These are phyloP conservation scores for Leptopilina syphax DNA, from an alignment of 2,888 invertebrate species.

Conservation along the genomic window DNA sequence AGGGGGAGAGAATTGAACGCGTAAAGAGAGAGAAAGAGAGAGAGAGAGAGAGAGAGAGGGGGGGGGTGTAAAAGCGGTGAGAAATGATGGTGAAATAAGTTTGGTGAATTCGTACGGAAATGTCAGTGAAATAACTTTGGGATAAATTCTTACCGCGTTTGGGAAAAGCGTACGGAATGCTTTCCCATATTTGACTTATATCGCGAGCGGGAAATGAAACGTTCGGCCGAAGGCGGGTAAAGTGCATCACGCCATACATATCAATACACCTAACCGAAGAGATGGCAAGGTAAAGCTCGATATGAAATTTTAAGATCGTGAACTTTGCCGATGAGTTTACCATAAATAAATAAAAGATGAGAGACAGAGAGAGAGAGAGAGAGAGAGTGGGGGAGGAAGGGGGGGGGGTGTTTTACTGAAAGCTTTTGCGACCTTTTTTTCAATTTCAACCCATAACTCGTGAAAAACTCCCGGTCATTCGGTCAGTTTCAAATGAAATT, in stretches of 20 bases:
- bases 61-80: slow-evolving; percentile 2
- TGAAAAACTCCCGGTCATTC: slow-evolving; percentile 51
- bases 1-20: too few relatives aligned
- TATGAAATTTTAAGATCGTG: slow-evolving; percentile 70
- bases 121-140: slow-evolving; percentile 53
- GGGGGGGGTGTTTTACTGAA: slow-evolving; percentile 38
- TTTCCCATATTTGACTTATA: slow-evolving; percentile 55
- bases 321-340: slow-evolving; percentile 65
- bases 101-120: slow-evolving; percentile 42
- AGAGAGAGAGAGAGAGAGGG: too few relatives aligned
- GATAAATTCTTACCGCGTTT: slow-evolving; percentile 55
- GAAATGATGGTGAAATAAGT: slow-evolving; percentile 24
- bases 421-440: slow-evolving; percentile 44
- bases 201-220: slow-evolving; percentile 63
- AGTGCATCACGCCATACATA: slow-evolving; percentile 65
- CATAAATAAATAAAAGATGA: slow-evolving; percentile 74
- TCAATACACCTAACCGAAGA: slow-evolving; percentile 58
- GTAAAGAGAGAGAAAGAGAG: too few relatives aligned
- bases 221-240: slow-evolving; percentile 59
- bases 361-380: slow-evolving; percentile 22
- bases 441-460: slow-evolving; percentile 34
- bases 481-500: slow-evolving; percentile 52
- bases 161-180: slow-evolving; percentile 52
- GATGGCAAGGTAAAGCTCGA: slow-evolving; percentile 53
- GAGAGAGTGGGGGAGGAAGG: slow-evolving; percentile 48